Evolutionary conservation across 2,888 invertebrate species (phyloP).

Genomic region (Drosophila neutralis): DNA sequence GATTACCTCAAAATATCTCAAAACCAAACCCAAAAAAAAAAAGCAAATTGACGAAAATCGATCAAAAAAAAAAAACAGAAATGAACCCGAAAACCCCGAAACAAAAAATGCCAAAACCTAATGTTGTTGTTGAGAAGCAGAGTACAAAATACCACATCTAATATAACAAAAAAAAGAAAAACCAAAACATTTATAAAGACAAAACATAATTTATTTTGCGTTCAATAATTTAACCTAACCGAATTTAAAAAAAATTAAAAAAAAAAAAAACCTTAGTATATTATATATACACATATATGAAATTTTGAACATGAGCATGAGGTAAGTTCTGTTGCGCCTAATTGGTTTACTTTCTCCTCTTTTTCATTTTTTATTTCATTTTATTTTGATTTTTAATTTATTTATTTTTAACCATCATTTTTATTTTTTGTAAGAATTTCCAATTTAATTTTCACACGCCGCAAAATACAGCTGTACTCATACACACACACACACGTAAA

Average conservation of each 20-base stretch:
- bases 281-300: constrained; percentile 55
- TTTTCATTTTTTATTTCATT: constrained; percentile 47
- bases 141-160: constrained; percentile 48
- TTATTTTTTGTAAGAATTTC: constrained; percentile 45
- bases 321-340: constrained; percentile 83
- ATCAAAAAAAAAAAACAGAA: background rate
- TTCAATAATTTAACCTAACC: constrained; percentile 71
- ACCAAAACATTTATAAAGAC: constrained; percentile 50
- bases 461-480: constrained; percentile 14
- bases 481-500: constrained; percentile 23
- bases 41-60: constrained; percentile 13
- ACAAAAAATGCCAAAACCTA: constrained; percentile 37
- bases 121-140: constrained; percentile 49
- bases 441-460: constrained; percentile 31
- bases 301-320: constrained; percentile 75
- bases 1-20: constrained; percentile 51
- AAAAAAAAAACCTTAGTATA: constrained; percentile 29
- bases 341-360: constrained; percentile 72
- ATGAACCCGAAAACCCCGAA: constrained; percentile 12
- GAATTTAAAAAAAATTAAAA: constrained; percentile 54
- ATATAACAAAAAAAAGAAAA: constrained; percentile 19
- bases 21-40: constrained; percentile 19
- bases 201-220: constrained; percentile 70
- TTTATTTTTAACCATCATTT: constrained; percentile 26
- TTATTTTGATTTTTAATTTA: constrained; percentile 25